Percentiles rank a stretch among this genome's conserved stretches.
These are phyloP conservation scores for pig (Sus scrofa) DNA, from an alignment of 2,113 vertebrate genomes.

Conservation along the genomic window T2T-Sscrofa CM000820.6:134283501-134284000, in stretches of 20 bases:
- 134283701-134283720: too few relatives aligned
- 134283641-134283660: not conserved
- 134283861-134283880: not conserved
- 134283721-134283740: too few relatives aligned
- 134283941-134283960: not conserved
- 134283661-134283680: not conserved
- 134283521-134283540: constrained; percentile 30
- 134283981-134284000: not conserved
- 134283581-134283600: not conserved
- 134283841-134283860: too few relatives aligned
- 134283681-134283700: not conserved
- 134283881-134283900: not conserved
- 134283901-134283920: not conserved
- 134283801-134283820: too few relatives aligned
- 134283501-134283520: not conserved
- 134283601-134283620: not conserved
- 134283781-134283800: too few relatives aligned
- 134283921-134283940: not conserved
- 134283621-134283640: not conserved
- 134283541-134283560: not conserved
- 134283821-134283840: too few relatives aligned
- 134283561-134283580: constrained; percentile 37
- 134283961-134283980: not conserved
- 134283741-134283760: too few relatives aligned
- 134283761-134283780: too few relatives aligned